Conservation (phyloP, 2,797 vertebrate species). For the Paedocypris micromegethes region DNA sequence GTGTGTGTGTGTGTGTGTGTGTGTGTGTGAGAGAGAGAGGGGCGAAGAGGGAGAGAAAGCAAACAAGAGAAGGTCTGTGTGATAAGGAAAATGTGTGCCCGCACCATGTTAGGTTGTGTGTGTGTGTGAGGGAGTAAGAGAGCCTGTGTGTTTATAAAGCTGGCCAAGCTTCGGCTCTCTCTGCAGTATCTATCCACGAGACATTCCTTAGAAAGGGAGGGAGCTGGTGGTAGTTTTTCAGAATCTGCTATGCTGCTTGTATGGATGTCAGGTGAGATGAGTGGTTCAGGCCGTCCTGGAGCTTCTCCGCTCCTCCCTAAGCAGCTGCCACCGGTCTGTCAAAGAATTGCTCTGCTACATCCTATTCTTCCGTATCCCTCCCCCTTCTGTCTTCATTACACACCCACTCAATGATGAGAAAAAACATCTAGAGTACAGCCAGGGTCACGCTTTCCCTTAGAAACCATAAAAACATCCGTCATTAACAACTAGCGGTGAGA, state of each 20-base stretch:
- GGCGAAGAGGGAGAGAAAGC: not conserved
- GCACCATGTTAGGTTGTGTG: slow-evolving; percentile 2
- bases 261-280: slow-evolving; percentile 49
- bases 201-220: slow-evolving; percentile 27
- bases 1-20: not conserved
- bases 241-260: slow-evolving; percentile 31
- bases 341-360: slow-evolving; percentile 61
- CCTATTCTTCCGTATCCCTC: slow-evolving; percentile 29
- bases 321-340: slow-evolving; percentile 73
- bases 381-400: slow-evolving; percentile 28
- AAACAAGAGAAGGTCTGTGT: slow-evolving; percentile 6
- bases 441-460: slow-evolving; percentile 1
- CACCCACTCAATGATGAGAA: slow-evolving; percentile 31
- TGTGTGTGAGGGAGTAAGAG: slow-evolving; percentile 1
- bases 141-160: slow-evolving; percentile 22
- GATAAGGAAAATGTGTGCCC: slow-evolving; percentile 22
- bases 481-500: not conserved
- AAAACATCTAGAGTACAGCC: slow-evolving; percentile 19
- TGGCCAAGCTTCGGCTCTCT: slow-evolving; percentile 10
- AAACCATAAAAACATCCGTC: not conserved
- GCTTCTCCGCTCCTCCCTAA: slow-evolving; percentile 55
- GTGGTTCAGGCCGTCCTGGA: slow-evolving; percentile 47
- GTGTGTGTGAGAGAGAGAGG: not conserved
- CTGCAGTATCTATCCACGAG: slow-evolving; percentile 31
- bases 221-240: slow-evolving; percentile 39